These are phyloP conservation scores for Nesogale talazaci DNA, from an alignment of 2,113 vertebrate species.

Conservation along the genomic window DNA sequence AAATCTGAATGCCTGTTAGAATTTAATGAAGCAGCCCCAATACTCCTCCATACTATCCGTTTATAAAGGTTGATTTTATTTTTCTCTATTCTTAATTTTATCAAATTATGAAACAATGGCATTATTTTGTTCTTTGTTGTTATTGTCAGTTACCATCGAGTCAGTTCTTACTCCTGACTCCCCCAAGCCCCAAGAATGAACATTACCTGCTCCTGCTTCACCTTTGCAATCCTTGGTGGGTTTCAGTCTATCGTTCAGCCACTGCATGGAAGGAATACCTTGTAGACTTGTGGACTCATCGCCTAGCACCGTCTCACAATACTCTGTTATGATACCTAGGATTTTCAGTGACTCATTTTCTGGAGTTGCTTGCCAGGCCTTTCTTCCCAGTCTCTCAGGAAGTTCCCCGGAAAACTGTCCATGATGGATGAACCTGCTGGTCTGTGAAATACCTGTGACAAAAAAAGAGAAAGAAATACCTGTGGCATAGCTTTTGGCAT, in stretches of 20 bases:
- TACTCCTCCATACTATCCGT: background rate
- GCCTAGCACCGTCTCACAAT: background rate
- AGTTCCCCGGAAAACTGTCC: background rate
- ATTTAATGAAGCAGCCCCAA: slow-evolving; percentile 12
- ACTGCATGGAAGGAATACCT: background rate
- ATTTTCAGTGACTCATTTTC: background rate
- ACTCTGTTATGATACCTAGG: too few species aligned
- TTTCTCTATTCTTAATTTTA: slow-evolving; percentile 26
- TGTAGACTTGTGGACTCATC: background rate
- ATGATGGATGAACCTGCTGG: background rate
- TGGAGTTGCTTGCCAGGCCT: background rate
- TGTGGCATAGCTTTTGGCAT: background rate
- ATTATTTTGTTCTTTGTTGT: background rate
- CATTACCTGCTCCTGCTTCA: background rate
- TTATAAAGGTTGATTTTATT: background rate
- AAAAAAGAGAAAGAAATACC: too few species aligned
- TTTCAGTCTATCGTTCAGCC: background rate
- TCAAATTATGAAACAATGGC: background rate
- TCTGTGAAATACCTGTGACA: background rate
- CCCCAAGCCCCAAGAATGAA: background rate
- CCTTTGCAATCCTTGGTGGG: background rate
- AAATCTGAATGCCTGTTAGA: slow-evolving; percentile 37
- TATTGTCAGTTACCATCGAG: background rate
- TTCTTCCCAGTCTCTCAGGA: background rate
- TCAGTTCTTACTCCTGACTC: background rate